Conservation (phyloP, 1,140 invertebrate species). For the Psilanteris sp. region DNA sequence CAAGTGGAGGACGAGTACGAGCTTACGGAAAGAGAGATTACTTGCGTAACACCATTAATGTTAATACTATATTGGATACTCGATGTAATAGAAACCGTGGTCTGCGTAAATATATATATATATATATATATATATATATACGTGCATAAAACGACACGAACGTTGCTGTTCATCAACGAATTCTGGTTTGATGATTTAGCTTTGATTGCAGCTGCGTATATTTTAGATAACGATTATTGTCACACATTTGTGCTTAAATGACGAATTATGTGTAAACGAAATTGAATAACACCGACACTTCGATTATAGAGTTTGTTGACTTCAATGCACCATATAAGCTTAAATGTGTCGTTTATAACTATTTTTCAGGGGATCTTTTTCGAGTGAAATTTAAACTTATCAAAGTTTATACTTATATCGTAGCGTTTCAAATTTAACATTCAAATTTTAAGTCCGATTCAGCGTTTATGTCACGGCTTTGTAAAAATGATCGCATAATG, state of each 20-base stretch:
- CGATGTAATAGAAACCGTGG: constrained; percentile 45
- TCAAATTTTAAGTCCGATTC: no score
- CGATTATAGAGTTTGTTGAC: no score
- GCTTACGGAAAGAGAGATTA: constrained; percentile 56
- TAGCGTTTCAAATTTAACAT: no score
- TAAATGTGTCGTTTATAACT: no score
- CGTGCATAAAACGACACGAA: no score
- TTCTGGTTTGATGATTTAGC: constrained; percentile 38
- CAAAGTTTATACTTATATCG: no score
- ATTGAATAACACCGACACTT: no score
- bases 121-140: not conserved
- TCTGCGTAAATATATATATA: constrained; percentile 38
- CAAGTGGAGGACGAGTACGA: constrained; percentile 46
- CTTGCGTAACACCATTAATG: constrained; percentile 59
- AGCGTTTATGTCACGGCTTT: no score
- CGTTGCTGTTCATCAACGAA: constrained; percentile 43
- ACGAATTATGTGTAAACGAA: constrained; percentile 17
- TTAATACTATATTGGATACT: constrained; percentile 56
- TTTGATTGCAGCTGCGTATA: constrained; percentile 35
- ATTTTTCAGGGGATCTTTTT: no score
- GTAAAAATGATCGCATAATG: no score
- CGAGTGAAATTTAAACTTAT: no score
- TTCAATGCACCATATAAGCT: no score
- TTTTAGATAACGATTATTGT: constrained; percentile 53
- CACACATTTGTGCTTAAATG: constrained; percentile 41